These are phyloP conservation scores for Ardeotis arabs DNA, from an alignment of 2,113 vertebrate genomes.

Conservation along the genomic window DNA sequence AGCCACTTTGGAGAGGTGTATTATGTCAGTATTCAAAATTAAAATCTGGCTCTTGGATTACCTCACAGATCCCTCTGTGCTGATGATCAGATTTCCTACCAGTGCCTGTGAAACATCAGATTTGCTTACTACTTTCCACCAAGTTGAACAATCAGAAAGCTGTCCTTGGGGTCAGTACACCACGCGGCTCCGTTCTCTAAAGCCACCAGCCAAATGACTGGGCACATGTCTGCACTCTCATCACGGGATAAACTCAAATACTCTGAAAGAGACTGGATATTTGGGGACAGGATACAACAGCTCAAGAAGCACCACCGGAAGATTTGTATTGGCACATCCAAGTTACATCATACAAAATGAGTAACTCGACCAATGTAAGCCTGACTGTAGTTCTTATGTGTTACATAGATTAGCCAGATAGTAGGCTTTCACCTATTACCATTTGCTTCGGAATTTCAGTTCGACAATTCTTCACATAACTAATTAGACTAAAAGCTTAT, in stretches of 20 bases:
- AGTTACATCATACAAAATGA: rapidly evolving
- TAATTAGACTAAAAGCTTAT: slow-evolving; percentile 43
- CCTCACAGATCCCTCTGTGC: not conserved
- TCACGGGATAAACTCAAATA: rapidly evolving
- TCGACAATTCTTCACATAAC: not conserved
- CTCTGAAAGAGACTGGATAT: rapidly evolving
- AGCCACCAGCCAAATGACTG: rapidly evolving
- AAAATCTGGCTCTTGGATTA: not conserved
- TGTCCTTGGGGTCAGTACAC: rapidly evolving
- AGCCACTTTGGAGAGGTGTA: not conserved
- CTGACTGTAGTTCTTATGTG: too few species aligned
- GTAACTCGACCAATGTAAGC: not conserved
- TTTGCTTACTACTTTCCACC: not conserved
- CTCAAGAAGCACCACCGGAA: not conserved
- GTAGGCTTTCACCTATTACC: not conserved
- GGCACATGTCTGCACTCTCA: rapidly evolving
- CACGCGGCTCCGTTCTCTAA: rapidly evolving
- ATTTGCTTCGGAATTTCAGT: not conserved
- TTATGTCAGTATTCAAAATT: not conserved
- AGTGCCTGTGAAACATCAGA: rapidly evolving
- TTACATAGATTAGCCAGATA: not conserved
- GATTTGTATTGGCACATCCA: not conserved
- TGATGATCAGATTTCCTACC: not conserved
- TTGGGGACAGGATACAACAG: rapidly evolving
- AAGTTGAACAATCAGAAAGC: rapidly evolving